These are phyloP conservation scores for Tachyglossus aculeatus DNA, from an alignment of 2,797 vertebrate genomes.

Conservation along the genomic window DNA sequence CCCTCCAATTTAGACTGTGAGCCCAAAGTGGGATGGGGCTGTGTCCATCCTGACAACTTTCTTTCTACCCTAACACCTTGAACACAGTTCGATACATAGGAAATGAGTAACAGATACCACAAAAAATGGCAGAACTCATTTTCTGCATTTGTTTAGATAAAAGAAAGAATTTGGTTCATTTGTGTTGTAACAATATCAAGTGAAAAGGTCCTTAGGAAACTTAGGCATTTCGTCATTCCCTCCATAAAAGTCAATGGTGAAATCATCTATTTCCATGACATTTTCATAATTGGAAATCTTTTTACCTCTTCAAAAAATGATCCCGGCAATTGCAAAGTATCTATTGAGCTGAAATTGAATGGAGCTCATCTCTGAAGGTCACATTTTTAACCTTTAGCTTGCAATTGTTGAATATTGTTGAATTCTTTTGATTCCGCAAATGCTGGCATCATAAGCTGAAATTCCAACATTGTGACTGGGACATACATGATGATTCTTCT, in stretches of 20 bases:
- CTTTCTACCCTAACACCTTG: too few relatives aligned
- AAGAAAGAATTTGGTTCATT: too few relatives aligned
- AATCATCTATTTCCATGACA: neutral
- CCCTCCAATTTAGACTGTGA: too few relatives aligned
- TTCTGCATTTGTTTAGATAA: too few relatives aligned
- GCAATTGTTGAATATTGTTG: slow-evolving; percentile 21
- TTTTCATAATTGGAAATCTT: slow-evolving; percentile 3
- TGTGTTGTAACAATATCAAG: too few relatives aligned
- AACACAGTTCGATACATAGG: too few relatives aligned
- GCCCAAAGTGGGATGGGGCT: too few relatives aligned
- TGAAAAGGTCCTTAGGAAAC: too few relatives aligned
- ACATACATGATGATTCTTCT: slow-evolving; percentile 26
- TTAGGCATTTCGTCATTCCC: neutral
- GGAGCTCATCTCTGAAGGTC: slow-evolving; percentile 21
- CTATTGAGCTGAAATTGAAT: slow-evolving; percentile 30
- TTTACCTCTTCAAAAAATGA: neutral
- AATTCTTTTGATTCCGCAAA: neutral
- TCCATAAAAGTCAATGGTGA: neutral
- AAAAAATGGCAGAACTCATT: too few relatives aligned
- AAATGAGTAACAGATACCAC: too few relatives aligned
- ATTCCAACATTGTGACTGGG: slow-evolving; percentile 27
- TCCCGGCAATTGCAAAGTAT: neutral
- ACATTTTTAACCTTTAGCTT: neutral
- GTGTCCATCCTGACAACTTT: too few relatives aligned
- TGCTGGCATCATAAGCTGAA: neutral